Evolutionary conservation across 1,140 invertebrate genomes (phyloP).

Genomic region (Pogonognathellus flavescens): DNA sequence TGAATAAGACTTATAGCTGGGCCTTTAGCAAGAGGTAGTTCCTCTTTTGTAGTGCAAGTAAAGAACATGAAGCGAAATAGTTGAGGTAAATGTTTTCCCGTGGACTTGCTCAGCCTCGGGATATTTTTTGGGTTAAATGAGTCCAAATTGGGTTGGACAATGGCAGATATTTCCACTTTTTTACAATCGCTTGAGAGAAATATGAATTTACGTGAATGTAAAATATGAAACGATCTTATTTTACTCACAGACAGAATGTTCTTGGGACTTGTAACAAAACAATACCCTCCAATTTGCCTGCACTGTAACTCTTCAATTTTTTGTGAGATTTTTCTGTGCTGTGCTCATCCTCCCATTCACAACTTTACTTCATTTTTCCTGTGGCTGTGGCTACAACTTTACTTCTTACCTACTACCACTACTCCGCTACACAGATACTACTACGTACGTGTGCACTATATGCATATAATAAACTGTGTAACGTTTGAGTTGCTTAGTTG

Average conservation of each 20-base stretch:
- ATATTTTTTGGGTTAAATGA: slow-evolving; percentile 59
- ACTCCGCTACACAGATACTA: no score
- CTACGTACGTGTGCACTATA: no score
- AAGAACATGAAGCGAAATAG: no score
- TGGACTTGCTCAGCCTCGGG: slow-evolving; percentile 45
- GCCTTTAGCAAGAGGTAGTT: no score
- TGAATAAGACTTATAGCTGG: no score
- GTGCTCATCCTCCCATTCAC: slow-evolving; percentile 44
- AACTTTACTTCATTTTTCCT: slow-evolving; percentile 24
- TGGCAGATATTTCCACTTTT: slow-evolving; percentile 15
- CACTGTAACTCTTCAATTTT: neutral
- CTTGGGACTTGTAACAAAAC: neutral
- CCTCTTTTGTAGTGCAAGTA: no score
- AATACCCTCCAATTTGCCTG: slow-evolving; percentile 4
- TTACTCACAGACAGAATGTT: neutral
- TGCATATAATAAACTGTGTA: neutral
- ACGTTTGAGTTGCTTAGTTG: slow-evolving; percentile 37
- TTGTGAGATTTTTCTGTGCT: slow-evolving; percentile 15
- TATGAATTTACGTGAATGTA: neutral
- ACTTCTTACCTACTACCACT: no score
- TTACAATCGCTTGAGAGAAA: neutral
- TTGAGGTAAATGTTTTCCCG: slow-evolving; percentile 44
- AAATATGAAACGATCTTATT: neutral
- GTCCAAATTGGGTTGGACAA: slow-evolving; percentile 28
- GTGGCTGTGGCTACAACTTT: neutral